Conservation (phyloP, 2,888 invertebrate genomes). For the Sinopyrophorus schimmeli region DNA sequence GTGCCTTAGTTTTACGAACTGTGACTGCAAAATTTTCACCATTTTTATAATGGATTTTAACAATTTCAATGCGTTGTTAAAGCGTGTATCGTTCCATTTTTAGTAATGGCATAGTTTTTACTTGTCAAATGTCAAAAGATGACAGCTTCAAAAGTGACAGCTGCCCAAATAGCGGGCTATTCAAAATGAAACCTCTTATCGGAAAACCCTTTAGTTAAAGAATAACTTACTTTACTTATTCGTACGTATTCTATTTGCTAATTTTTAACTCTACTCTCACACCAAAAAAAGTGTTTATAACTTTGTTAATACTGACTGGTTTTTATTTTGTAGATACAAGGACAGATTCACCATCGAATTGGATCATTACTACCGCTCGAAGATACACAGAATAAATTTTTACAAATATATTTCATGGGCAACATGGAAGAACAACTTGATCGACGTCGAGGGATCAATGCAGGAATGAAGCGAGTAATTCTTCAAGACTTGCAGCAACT, state of each 20-base stretch:
- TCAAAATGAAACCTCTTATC: too few species aligned
- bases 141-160: too few species aligned
- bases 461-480: constrained; percentile 7
- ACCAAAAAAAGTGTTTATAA: constrained; percentile 1
- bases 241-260: constrained; percentile 7
- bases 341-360: constrained; percentile 30
- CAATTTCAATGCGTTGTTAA: too few species aligned
- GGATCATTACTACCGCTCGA: constrained; percentile 28
- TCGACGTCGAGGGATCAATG: constrained; percentile 27
- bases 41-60: too few species aligned
- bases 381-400: constrained; percentile 28
- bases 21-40: too few species aligned
- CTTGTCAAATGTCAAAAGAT: too few species aligned
- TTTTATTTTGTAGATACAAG: constrained; percentile 34
- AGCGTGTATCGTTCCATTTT: too few species aligned
- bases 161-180: too few species aligned
- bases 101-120: too few species aligned
- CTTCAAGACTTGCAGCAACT: constrained; percentile 36
- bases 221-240: constrained; percentile 1
- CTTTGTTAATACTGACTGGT: constrained; percentile 13
- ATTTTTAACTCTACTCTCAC: too few species aligned
- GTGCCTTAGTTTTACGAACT: too few species aligned
- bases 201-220: not conserved
- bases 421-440: constrained; percentile 33
- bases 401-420: constrained; percentile 36